These are phyloP conservation scores for Isichthys henryi DNA, from an alignment of 2,113 vertebrate species.

Conservation along the genomic window DNA sequence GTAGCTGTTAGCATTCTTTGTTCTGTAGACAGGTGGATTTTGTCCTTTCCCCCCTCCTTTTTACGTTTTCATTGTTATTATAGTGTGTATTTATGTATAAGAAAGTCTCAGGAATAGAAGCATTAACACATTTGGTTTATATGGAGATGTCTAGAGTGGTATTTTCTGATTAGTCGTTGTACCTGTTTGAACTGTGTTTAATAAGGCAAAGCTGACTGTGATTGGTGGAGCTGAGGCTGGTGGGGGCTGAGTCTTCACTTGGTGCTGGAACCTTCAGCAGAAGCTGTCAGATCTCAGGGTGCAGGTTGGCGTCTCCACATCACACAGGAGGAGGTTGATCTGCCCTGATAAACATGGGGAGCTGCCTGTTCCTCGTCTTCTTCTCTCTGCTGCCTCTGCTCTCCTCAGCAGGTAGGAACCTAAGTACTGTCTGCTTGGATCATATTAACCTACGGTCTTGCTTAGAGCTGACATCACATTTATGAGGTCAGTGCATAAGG, in stretches of 20 bases:
- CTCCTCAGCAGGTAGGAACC: background rate
- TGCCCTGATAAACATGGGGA: background rate
- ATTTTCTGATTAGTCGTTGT: background rate
- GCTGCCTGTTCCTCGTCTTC: background rate
- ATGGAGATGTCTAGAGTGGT: background rate
- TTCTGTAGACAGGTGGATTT: background rate
- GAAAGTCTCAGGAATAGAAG: background rate
- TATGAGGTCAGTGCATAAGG: background rate
- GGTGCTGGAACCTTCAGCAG: background rate
- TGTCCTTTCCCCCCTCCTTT: background rate
- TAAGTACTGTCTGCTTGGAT: background rate
- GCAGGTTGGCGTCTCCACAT: background rate
- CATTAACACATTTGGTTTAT: background rate
- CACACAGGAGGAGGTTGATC: background rate
- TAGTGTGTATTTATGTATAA: background rate
- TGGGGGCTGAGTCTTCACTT: background rate
- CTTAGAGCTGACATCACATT: background rate
- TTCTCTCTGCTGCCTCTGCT: background rate
- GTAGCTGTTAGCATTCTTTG: background rate
- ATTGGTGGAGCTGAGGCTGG: background rate
- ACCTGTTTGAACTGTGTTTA: background rate
- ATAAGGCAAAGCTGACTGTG: background rate
- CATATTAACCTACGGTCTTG: background rate
- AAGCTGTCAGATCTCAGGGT: background rate
- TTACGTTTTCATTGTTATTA: background rate